A percentile compares a stretch with the other conserved stretches of the same genome.
These are phyloP conservation scores for Phoeniculus purpureus DNA, from an alignment of 2,797 vertebrate genomes.

Conservation along the genomic window DNA sequence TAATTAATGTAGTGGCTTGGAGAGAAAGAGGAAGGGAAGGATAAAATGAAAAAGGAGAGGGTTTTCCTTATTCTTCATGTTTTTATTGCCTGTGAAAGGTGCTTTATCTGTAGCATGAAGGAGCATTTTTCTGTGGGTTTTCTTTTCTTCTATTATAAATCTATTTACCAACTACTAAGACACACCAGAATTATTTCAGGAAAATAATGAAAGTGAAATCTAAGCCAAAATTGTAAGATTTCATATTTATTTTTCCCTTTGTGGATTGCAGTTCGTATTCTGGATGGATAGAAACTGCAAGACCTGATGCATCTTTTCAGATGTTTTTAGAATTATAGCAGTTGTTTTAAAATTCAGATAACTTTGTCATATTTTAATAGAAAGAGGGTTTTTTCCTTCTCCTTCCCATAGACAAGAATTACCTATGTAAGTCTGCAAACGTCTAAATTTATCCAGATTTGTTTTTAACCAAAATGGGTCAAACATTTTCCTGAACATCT, in stretches of 20 bases:
- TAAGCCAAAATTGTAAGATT: background rate
- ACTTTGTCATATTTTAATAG: background rate
- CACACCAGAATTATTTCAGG: background rate
- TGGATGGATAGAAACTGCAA: background rate
- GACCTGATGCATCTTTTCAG: background rate
- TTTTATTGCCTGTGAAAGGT: slow-evolving; percentile 49
- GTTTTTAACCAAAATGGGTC: background rate
- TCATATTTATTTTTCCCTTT: background rate
- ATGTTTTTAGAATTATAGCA: background rate
- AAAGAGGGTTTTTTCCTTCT: background rate
- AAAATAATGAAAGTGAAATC: background rate
- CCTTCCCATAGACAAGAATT: background rate
- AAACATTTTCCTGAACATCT: background rate
- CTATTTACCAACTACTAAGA: background rate
- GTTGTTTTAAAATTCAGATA: background rate
- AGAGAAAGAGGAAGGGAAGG: background rate
- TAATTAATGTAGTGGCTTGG: slow-evolving; percentile 56
- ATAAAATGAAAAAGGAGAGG: slow-evolving; percentile 21
- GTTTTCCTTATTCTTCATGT: slow-evolving; percentile 6
- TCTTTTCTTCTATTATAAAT: background rate
- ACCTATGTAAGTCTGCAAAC: background rate
- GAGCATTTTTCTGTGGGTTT: background rate
- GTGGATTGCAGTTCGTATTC: background rate
- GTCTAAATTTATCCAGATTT: background rate
- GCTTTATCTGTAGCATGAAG: background rate